Base-by-base conservation (phyloP, 2,113 vertebrate species). In the Passer montanus region DNA sequence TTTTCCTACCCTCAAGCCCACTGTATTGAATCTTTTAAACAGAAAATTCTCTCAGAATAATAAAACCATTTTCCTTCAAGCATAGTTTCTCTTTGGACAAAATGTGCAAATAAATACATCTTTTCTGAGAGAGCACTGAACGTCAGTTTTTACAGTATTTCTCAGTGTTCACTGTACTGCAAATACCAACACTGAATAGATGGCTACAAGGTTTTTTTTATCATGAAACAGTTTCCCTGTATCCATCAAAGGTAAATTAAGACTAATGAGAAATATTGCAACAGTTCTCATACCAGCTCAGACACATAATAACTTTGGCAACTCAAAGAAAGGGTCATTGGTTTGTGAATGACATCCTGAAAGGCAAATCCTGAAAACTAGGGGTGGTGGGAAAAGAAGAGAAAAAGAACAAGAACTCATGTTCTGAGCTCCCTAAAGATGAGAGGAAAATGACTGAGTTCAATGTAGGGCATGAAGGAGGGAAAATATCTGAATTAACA, bases 301-400 rank as follows among this genome's bases (percentile, higher is more conserved):
- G 31, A 59, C 30, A 35, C n/a, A 23, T 12, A 84, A 77, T 9
- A 66, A 14, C 44, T 94, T 72, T 52, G 41, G 24, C 24, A 87
- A 26, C 21, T 70, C 33, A 82, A 18, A 68, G 30, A 55, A 63
- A 27, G n/a, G 13, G 26, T 67, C 43, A 59, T 0, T 84, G 52
- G 19, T 5, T 68, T 87, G 35, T 56, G 84, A 91, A 89, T 64
- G 60, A 52, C 47, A 78, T 44, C 47, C 47, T 62, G 60, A 76
- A 79, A 68, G 30, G 23, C 33, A 92, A 85, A 88, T 39, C 15
- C 37, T 91, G 68, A 66, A 31, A 86, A 63, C 4, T 24, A 6
- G 4, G 2, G 8, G 10, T 24, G 1, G 3, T 26, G 28, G 14
- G 11, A 11, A 49, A 35, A 24, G 6, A 9, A 37, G 2, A 33